A percentile compares a stretch with the other conserved stretches of the same genome.
These are phyloP conservation scores for Andricus curvator DNA, from an alignment of 2,888 invertebrate genomes.

Conservation along the genomic window DNA sequence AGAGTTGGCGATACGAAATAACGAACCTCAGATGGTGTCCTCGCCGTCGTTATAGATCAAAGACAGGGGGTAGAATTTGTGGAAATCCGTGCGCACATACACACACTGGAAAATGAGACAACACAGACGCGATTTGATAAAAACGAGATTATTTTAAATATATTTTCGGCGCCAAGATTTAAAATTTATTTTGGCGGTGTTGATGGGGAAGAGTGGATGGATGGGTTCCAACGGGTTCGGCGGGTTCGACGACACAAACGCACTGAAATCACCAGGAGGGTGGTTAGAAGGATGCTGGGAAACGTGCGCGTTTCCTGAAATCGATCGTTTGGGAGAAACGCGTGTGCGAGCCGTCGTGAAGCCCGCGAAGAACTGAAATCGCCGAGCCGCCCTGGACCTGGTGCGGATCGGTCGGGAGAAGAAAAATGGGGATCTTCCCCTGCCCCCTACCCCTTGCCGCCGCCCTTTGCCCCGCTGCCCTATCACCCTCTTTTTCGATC, in stretches of 20 bases:
- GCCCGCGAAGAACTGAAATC: conserved; percentile 70
- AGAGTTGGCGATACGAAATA: conserved; percentile 1
- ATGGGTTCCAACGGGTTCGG: not conserved
- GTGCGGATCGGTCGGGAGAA: conserved; percentile 54
- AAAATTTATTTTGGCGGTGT: not conserved
- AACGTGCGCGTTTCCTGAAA: conserved; percentile 41
- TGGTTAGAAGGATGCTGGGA: conserved; percentile 37
- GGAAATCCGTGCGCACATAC: conserved; percentile 29
- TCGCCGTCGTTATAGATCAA: conserved; percentile 33
- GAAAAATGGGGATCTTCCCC: conserved; percentile 62
- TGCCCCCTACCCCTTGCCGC: conserved; percentile 49
- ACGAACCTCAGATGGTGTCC: conserved; percentile 27
- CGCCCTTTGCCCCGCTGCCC: conserved; percentile 51
- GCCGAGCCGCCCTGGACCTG: conserved; percentile 56
- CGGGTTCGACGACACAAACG: conserved; percentile 38
- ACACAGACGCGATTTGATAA: not conserved
- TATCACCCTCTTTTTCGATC: conserved; percentile 53
- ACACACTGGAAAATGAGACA: conserved; percentile 10
- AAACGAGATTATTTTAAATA: not conserved
- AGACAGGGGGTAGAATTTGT: not conserved
- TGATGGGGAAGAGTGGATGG: not conserved
- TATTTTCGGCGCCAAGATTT: conserved; percentile 9
- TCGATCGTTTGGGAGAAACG: conserved; percentile 44
- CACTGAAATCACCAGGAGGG: conserved; percentile 33
- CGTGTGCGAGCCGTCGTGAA: conserved; percentile 68